phyloP scores from a whole-genome alignment of 2,797 vertebrate genomes.

The Hoplostethus atlanticus region DNA sequence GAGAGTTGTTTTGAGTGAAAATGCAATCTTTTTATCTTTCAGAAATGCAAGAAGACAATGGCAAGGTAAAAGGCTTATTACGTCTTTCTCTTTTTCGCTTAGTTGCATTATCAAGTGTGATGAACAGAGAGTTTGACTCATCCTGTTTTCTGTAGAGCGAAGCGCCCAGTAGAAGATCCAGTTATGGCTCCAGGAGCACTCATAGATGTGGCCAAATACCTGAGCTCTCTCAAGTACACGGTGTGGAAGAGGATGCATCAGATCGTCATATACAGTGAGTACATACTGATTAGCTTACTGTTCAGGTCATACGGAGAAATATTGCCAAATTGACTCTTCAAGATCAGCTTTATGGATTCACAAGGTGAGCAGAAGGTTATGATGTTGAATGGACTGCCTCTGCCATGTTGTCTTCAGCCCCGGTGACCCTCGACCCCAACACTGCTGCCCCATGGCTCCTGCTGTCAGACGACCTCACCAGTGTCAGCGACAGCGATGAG shows the following conservation, averaged over 20 bases:
- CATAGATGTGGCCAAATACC: slow-evolving; percentile 75
- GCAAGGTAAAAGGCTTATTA: slow-evolving; percentile 62
- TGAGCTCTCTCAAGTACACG: slow-evolving; percentile 74
- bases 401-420: slow-evolving; percentile 64
- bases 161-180: slow-evolving; percentile 30
- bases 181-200: slow-evolving; percentile 60
- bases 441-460: slow-evolving; percentile 81
- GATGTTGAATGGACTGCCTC: slow-evolving; percentile 10
- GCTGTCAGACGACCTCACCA: slow-evolving; percentile 78
- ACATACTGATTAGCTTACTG: not conserved
- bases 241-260: slow-evolving; percentile 79
- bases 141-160: slow-evolving; percentile 48
- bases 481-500: slow-evolving; percentile 72
- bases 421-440: slow-evolving; percentile 82
- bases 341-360: not conserved
- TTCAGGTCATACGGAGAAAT: not conserved
- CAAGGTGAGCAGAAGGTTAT: not conserved
- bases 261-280: slow-evolving; percentile 77
- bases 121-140: not conserved
- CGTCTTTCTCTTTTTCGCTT: slow-evolving; percentile 2
- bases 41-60: slow-evolving; percentile 72
- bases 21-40: slow-evolving; percentile 22
- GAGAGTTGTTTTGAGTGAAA: not conserved
- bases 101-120: not conserved
- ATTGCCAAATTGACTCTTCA: not conserved